Evolutionary conservation across 2,888 invertebrate genomes (phyloP), one percentile per base, ranked within the genome.

Genomic region (Torymus aiolomorphi): DNA sequence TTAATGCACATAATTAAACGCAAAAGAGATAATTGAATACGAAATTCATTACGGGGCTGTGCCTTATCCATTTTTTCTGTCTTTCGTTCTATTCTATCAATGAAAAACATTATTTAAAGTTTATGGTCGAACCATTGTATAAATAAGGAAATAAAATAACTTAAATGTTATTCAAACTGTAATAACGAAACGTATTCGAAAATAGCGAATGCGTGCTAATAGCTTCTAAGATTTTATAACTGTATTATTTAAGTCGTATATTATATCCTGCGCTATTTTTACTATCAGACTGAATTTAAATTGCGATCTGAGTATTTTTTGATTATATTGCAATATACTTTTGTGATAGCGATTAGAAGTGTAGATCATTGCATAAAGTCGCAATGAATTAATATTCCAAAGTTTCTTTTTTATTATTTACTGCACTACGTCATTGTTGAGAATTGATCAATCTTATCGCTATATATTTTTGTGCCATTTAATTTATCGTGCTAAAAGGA

Each of bases 221-320:
- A 84, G 82, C 57, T 83, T 81, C 2, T 84, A 83, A 83, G 81
- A 80, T 86, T 83, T 84, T 83, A 73, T 84, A 84, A 82, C 67
- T 79, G 77, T 83, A 83, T 86, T 83, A 83, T 83, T 84, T 84
- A 84, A 82, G 81, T 72, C 65, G 74, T 67, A 79, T 49, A 54
- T 69, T 73, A 67, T 71, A 80, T 71, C 42, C 65, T 67, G 72
- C 78, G 74, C 79, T 84, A 81, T 81, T 85, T 83, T 85, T 80
- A 78, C 73, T 79, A 80, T 80, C 82, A 82, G 84, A 83, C 84
- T 86, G 83, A 84, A 80, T 84, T 83, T 78, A 80, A 83, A 83
- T 82, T 82, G 82, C 80, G 80, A 85, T 85, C 82, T 82, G 83
- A 84, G 80, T 83, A 83, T 84, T 82, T 73, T 82, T 83, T 80